Evolutionary conservation across 2,888 invertebrate species (phyloP).

Genomic region (Sylvicola fuscatus): DNA sequence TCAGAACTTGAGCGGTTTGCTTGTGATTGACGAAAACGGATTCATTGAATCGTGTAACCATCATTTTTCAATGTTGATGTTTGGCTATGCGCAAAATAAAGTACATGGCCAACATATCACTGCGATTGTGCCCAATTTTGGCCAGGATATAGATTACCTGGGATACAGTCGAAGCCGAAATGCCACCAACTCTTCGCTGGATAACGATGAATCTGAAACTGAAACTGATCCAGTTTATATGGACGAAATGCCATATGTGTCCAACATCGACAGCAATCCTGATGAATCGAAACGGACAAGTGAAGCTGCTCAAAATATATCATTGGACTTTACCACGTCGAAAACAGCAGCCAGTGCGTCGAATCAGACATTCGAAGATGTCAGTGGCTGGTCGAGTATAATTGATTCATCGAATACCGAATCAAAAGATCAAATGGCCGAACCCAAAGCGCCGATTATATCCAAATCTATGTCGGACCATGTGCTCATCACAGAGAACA

Average conservation of each 20-base stretch:
- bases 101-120: slow-evolving; percentile 35
- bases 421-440: not conserved
- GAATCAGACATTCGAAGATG: not conserved
- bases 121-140: slow-evolving; percentile 39
- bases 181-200: slow-evolving; percentile 30
- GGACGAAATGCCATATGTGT: no score
- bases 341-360: not conserved
- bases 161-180: slow-evolving; percentile 28
- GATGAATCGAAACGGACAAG: slow-evolving; percentile 5
- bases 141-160: slow-evolving; percentile 31
- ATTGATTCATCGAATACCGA: not conserved
- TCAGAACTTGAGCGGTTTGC: slow-evolving; percentile 41
- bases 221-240: slow-evolving; percentile 13
- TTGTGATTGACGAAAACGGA: slow-evolving; percentile 40
- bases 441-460: not conserved
- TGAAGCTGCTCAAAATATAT: slow-evolving; percentile 4
- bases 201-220: slow-evolving; percentile 28
- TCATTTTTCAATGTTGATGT: slow-evolving; percentile 41
- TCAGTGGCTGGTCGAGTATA: not conserved
- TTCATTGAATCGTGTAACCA: slow-evolving; percentile 42
- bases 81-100: slow-evolving; percentile 37
- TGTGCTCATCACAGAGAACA: slow-evolving; percentile 6
- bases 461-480: slow-evolving; percentile 7
- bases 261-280: not conserved
- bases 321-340: not conserved